Evolutionary conservation across 2,888 invertebrate genomes (phyloP).

Genomic region (Rotaria magnacalcarata): DNA sequence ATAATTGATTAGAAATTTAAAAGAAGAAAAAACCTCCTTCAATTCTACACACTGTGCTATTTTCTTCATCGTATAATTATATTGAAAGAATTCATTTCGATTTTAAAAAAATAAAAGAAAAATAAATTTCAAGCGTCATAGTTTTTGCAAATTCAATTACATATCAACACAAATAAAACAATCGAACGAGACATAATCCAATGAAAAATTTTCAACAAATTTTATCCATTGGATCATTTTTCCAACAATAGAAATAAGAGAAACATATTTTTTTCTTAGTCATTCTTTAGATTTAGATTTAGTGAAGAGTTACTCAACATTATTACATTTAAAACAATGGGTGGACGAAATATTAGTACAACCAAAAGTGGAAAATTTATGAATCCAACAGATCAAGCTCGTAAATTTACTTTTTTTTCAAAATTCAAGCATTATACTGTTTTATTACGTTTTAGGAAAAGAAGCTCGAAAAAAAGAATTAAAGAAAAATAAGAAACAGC

Average conservation of each 20-base stretch:
- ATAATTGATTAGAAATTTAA: too few relatives aligned
- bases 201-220: neutral
- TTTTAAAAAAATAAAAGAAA: too few relatives aligned
- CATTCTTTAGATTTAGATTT: too few relatives aligned
- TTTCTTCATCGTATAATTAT: too few relatives aligned
- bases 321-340: conserved; percentile 64
- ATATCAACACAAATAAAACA: neutral
- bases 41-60: too few relatives aligned
- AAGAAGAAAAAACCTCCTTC: too few relatives aligned
- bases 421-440: too few relatives aligned
- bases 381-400: conserved; percentile 98
- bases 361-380: conserved; percentile 99
- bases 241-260: neutral
- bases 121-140: too few relatives aligned
- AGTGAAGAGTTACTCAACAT: too few relatives aligned
- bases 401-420: conserved; percentile 55
- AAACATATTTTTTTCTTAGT: conserved; percentile 55
- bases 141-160: neutral
- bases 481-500: conserved; percentile 94
- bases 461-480: conserved; percentile 89
- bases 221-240: neutral
- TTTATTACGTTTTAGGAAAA: too few relatives aligned
- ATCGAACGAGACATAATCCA: neutral
- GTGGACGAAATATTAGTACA: conserved; percentile 90
- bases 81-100: too few relatives aligned